phyloP scores from a whole-genome alignment of 2,113 vertebrate genomes.

The Lophotis ruficrista region DNA sequence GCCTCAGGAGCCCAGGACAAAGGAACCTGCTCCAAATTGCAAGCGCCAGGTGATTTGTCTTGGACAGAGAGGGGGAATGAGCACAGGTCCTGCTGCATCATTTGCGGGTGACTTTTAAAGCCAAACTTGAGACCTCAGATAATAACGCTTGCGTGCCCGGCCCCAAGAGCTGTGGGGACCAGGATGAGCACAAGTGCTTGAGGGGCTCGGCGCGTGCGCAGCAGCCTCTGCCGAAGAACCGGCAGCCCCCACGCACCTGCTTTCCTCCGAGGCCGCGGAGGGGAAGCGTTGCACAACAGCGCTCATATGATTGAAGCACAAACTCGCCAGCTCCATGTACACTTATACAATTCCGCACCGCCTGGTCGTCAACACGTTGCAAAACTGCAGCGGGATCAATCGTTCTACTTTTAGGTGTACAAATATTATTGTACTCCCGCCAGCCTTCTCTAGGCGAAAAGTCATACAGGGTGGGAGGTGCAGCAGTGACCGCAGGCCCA shows the following conservation, averaged over 20 bases:
- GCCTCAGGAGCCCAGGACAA: rapidly evolving
- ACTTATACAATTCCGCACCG: slow-evolving; percentile 11
- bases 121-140: background rate
- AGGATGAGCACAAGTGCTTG: background rate
- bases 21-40: background rate
- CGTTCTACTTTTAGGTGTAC: slow-evolving; percentile 15
- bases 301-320: background rate
- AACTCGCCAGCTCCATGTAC: background rate
- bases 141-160: background rate
- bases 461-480: background rate
- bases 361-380: slow-evolving; percentile 20
- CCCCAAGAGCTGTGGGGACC: background rate
- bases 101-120: background rate
- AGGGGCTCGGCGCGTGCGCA: rapidly evolving
- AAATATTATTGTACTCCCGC: background rate
- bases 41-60: rapidly evolving
- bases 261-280: background rate
- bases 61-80: background rate
- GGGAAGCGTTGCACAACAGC: slow-evolving; percentile 29
- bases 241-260: background rate
- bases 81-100: background rate
- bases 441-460: slow-evolving; percentile 1
- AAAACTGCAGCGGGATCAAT: slow-evolving; percentile 37
- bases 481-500: background rate
- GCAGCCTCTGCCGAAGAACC: background rate